Evolutionary conservation across 2,797 vertebrate species (phyloP), one percentile per base, ranked within the genome.

Genomic region (Microhierax caerulescens): DNA sequence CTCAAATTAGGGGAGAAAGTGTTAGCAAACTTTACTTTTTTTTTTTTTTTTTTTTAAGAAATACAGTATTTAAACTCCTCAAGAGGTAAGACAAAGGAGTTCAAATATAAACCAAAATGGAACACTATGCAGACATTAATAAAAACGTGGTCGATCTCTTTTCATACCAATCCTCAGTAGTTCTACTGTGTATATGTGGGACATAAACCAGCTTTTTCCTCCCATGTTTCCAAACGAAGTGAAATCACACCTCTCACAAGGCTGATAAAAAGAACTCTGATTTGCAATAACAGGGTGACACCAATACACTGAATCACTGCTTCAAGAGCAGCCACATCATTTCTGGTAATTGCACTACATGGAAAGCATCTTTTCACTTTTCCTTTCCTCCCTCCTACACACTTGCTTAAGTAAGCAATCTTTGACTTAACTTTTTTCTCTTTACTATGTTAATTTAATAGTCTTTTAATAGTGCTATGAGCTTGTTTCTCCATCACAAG

Each of bases 311-410:
- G 94, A 96, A 89, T 93, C 84, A 89, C 70, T 77, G 67, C 74
- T 85, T 92, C 85, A 43, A 74, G 74, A 92, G 81, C 54, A 88
- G 69, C 39, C 54, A 78, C 78, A 74, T 88, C 18, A 81, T 81
- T 96, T 97, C 96, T 96, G 81, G 73, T 90, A 97, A 96, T 7
- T 68, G 64, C 24, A 70, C 56, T 74, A 92, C 0, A 1, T 53
- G 92, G 93, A 85, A 97, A 96, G 5, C 30, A 50, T 75, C 34
- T 94, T 93, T 95, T 83, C 86, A 82, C 81, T 96, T 88, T 88
- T 85, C 69, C 48, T 80, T 93, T 56, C 92, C 72, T 89, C 86
- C 93, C 92, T 94, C 86, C 73, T 88, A 97, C 95, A 67, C 75
- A 67, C 47, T 22, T 81, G 78, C 23, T 53, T 69, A 78, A 92